Base-by-base conservation (phyloP, 2,113 vertebrate genomes). In the Atractosteus spatula region DNA sequence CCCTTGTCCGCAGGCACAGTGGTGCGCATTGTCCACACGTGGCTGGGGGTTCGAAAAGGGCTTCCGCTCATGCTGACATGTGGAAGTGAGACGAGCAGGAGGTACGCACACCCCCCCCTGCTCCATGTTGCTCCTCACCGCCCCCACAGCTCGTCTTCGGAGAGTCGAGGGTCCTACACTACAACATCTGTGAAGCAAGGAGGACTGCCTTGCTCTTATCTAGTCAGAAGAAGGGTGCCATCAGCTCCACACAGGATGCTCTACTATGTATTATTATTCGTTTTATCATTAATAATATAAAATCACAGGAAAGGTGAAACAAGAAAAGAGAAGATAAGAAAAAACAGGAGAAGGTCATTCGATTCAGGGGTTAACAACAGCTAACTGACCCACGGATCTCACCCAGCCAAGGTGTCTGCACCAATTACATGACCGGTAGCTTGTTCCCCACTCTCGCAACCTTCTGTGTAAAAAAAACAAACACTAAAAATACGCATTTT, bases 71-170 rank as follows among this genome's bases (percentile, higher is more conserved):
- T 54, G 43, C 66, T 75, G 74, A 84, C 72, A 78, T 78, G 77
- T 70, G 83, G 76, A 82, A 76, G 70, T 68, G 75, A 84, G 71
- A 76, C 44, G 47, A 74, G 79, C 73, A 76, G 70, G 75, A 51
- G 66, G 77, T 41, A 65, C 66, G 77, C 70, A 66, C 29, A 45
- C 70, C 66, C 13, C 47, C 29, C 29, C 29, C 29, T 29, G 1
- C 74, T 73, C 74, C 59, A 11, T 47, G 80, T 70, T 70, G 75
- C 68, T 79, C 79, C 78, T 79, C 69, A 77, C 74, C 77, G 78
- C 29, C 29, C 74, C 80, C 77, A 74, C 69, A 61, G 67, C 74
- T 63, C 55, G 55, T 68, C 68, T 62, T 59, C 57, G 14, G 57
- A 16, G 57, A 13, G n/a, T 59, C 57, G 29, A 29, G 29, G 1